These are phyloP conservation scores for Alethe castanea DNA, from an alignment of 2,113 vertebrate species.

Conservation along the genomic window DNA sequence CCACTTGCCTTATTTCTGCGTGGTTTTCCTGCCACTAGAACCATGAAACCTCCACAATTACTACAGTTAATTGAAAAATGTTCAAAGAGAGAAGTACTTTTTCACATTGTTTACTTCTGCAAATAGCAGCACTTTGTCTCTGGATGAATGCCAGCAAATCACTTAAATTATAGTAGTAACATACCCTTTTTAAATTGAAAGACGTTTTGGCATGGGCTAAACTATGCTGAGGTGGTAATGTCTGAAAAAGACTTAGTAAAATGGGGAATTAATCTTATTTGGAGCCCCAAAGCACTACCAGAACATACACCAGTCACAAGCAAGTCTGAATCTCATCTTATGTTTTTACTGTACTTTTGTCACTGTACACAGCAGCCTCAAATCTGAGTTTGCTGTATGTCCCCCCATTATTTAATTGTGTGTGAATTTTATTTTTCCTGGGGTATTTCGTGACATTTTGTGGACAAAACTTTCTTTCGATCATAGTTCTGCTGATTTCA, in stretches of 20 bases:
- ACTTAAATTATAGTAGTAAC: neutral
- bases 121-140: slow-evolving; percentile 33
- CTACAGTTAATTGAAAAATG: neutral
- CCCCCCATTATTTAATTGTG: neutral
- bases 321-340: neutral
- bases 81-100: neutral
- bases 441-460: neutral
- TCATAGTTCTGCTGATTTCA: neutral
- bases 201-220: neutral
- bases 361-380: neutral
- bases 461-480: neutral
- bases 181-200: neutral
- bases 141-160: slow-evolving; percentile 1
- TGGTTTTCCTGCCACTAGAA: neutral
- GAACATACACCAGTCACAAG: rapidly evolving
- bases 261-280: neutral
- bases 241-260: neutral
- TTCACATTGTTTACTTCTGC: slow-evolving; percentile 26
- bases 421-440: neutral
- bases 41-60: neutral
- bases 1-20: neutral
- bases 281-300: neutral
- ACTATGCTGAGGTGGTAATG: neutral
- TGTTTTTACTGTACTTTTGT: neutral
- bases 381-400: neutral